A percentile compares a stretch with the other conserved stretches of the same genome.
phyloP scores from a whole-genome alignment of 2,797 vertebrate species.

The Etheostoma nigrum region DNA sequence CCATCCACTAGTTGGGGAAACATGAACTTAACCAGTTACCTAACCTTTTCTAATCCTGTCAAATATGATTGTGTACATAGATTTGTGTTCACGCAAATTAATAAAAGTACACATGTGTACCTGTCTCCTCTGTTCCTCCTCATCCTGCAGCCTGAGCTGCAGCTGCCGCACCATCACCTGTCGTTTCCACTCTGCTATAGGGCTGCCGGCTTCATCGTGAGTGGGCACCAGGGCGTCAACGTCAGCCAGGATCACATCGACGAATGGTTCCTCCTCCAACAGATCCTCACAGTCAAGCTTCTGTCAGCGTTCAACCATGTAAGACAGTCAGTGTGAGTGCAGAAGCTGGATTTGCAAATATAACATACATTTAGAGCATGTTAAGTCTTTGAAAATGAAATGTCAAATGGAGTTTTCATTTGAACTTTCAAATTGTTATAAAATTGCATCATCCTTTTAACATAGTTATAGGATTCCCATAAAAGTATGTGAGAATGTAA shows the following conservation, averaged over 20 bases:
- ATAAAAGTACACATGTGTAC: conserved; percentile 44
- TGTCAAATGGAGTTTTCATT: too few relatives aligned
- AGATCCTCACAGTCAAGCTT: conserved; percentile 68
- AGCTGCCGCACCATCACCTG: conserved; percentile 96
- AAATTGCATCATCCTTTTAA: too few relatives aligned
- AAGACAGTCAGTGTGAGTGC: conserved; percentile 20
- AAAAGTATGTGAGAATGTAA: too few relatives aligned
- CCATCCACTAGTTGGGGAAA: background rate
- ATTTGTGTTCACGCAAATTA: background rate
- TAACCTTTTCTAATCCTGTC: too few relatives aligned
- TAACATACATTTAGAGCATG: background rate
- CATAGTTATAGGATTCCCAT: too few relatives aligned
- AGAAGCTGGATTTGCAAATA: background rate
- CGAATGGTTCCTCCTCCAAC: conserved; percentile 53
- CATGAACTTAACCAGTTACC: background rate
- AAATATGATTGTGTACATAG: background rate
- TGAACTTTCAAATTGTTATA: too few relatives aligned
- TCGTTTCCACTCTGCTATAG: conserved; percentile 96
- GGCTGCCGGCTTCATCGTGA: conserved; percentile 87
- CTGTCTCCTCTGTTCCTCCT: conserved; percentile 79
- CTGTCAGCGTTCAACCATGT: conserved; percentile 60
- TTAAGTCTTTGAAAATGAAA: too few relatives aligned
- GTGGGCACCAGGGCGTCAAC: conserved; percentile 93
- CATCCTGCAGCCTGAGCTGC: conserved; percentile 85
- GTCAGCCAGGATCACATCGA: conserved; percentile 83